Evolutionary conservation across 2,888 invertebrate genomes (phyloP), one percentile per base, ranked within the genome.

Genomic region (Spodoptera picta): DNA sequence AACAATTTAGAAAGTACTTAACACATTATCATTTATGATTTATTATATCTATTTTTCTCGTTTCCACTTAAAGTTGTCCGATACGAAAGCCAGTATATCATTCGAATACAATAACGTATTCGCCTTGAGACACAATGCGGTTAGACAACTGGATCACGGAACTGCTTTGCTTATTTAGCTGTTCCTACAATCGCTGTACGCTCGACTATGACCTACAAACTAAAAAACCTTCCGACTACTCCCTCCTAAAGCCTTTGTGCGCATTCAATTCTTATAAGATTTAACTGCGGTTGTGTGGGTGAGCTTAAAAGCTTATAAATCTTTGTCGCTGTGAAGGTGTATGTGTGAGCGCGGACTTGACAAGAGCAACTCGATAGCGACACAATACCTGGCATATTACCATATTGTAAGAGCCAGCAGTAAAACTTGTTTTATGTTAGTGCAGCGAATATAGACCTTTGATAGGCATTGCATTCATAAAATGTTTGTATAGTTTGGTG

Each of bases 301-400:
- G 86, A 85, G 87, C 84, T 90, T 86, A 85, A 89, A 90, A 90
- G 91, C 89, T 88, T 90, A 91, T 91, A 91, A 92, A 92, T 92
- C 90, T 87, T 82, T 75, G 75, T 75, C 72, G 77, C 75, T 75
- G 77, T 81, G 81, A 72, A 77, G 73, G 73, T 60, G 46, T 69
- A 65, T 81, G 79, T 81, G 75, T 83, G 88, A 85, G 90, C 85
- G 81, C 83, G 83, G 77, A 76, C 83, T 80, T 84, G 83, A 85
- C 86, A 87, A 84, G 82, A 83, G 81, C 82, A 78, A 81, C 79
- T 81, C 81, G 84, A 83, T 83, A 86, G 87, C 86, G 87, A 90
- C 86, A 91, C 90, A 90, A 91, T 90, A 84, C 80, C 79, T 78
- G 83, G 86, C 86, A 81, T 83, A 85, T 90, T 87, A 87, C 85